Evolutionary conservation across 1,140 invertebrate genomes (phyloP).

Genomic region (Pristionchus pacificus): DNA sequence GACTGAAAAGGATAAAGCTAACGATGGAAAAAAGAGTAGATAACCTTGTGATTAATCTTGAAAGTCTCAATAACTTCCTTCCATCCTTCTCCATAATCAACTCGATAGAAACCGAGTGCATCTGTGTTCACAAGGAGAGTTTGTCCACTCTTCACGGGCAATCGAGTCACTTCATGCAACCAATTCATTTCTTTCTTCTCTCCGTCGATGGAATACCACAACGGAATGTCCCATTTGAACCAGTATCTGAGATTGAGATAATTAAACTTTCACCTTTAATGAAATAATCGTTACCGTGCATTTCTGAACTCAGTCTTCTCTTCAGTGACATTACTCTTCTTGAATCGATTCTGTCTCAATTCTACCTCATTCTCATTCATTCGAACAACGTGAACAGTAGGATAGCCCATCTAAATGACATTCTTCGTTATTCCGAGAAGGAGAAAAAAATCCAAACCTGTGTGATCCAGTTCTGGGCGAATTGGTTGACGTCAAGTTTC

Average conservation of each 20-base stretch:
- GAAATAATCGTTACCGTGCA: slow-evolving; percentile 3
- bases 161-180: slow-evolving; percentile 31
- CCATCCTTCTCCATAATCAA: slow-evolving; percentile 36
- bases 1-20: neutral
- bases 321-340: slow-evolving; percentile 47
- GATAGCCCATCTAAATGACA: slow-evolving; percentile 49
- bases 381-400: slow-evolving; percentile 43
- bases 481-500: slow-evolving; percentile 46
- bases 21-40: slow-evolving; percentile 5
- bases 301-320: slow-evolving; percentile 44
- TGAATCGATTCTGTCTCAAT: slow-evolving; percentile 48
- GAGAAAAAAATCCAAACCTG: neutral
- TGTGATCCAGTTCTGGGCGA: slow-evolving; percentile 44
- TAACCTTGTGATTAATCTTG: slow-evolving; percentile 12
- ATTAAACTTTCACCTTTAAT: neutral
- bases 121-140: slow-evolving; percentile 27
- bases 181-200: slow-evolving; percentile 30
- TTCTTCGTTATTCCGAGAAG: neutral
- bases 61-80: slow-evolving; percentile 15
- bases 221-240: slow-evolving; percentile 38
- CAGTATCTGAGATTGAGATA: slow-evolving; percentile 15
- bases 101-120: slow-evolving; percentile 32
- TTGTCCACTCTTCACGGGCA: slow-evolving; percentile 27
- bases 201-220: slow-evolving; percentile 23
- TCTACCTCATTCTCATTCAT: slow-evolving; percentile 43